Percentiles rank a stretch among this genome's conserved stretches.
Evolutionary conservation across 2,888 invertebrate species (phyloP).

Genomic region (Xestobium rufovillosum): DNA sequence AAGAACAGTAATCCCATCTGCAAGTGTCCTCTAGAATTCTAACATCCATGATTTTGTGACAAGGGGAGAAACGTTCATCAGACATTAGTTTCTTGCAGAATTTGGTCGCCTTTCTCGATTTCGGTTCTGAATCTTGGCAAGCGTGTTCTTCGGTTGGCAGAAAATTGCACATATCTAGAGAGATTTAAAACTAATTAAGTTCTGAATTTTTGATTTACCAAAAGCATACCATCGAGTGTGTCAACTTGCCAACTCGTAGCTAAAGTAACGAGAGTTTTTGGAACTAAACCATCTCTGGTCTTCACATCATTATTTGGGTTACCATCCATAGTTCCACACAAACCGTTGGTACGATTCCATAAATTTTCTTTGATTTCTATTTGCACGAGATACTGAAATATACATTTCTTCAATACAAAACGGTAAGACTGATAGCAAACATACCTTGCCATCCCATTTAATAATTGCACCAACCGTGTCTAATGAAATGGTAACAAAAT

Average conservation of each 20-base stretch:
- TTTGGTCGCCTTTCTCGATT: conserved; percentile 44
- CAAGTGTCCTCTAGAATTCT: conserved; percentile 63
- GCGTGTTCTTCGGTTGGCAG: conserved; percentile 46
- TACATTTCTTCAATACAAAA: conserved; percentile 3
- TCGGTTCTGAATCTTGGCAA: conserved; percentile 40
- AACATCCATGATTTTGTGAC: conserved; percentile 58
- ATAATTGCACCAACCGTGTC: conserved; percentile 60
- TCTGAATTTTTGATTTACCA: neutral
- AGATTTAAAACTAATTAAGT: neutral
- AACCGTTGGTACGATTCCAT: conserved; percentile 74
- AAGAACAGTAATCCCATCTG: conserved; percentile 71
- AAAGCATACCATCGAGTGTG: conserved; percentile 32
- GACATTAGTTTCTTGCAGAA: conserved; percentile 58
- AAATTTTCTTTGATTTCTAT: conserved; percentile 59
- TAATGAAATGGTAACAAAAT: conserved; percentile 59
- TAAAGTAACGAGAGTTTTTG: conserved; percentile 44
- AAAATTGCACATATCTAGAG: conserved; percentile 51
- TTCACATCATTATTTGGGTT: conserved; percentile 60
- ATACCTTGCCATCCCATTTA: conserved; percentile 70
- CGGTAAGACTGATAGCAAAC: conserved; percentile 15
- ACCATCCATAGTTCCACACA: conserved; percentile 75
- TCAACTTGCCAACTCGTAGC: conserved; percentile 55
- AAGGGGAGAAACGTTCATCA: conserved; percentile 58
- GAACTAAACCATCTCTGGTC: conserved; percentile 50
- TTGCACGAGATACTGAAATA: conserved; percentile 45